Evolutionary conservation across 2,797 vertebrate species (phyloP).

Genomic region (Benthosema pterotum): DNA sequence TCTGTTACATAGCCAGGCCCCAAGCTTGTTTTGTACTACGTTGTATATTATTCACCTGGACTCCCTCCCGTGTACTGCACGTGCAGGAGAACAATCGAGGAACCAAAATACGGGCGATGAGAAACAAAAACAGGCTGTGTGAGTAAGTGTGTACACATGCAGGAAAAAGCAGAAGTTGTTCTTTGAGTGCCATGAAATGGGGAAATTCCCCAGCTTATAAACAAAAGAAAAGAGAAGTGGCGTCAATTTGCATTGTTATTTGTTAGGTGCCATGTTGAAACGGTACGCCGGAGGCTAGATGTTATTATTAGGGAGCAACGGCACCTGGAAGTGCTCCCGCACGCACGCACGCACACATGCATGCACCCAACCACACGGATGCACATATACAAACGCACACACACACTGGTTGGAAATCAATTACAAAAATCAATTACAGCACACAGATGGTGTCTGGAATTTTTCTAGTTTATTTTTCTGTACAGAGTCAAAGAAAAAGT

Average conservation of each 20-base stretch:
- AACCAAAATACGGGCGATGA: constrained; percentile 44
- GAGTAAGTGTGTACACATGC: background rate
- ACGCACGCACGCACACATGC: constrained; percentile 51
- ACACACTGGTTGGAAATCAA: no score
- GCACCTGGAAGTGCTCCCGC: constrained; percentile 26
- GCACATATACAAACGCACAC: no score
- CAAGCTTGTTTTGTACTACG: constrained; percentile 19
- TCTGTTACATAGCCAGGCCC: constrained; percentile 8
- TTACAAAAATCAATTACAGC: no score
- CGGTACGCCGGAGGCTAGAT: constrained; percentile 37
- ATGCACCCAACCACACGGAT: constrained; percentile 4
- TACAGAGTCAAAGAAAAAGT: no score
- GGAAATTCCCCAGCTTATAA: constrained; percentile 58
- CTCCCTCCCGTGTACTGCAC: constrained; percentile 20
- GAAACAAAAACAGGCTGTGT: constrained; percentile 29
- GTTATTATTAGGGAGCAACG: constrained; percentile 22
- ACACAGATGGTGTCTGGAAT: background rate
- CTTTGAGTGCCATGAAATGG: constrained; percentile 36
- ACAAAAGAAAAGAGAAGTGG: constrained; percentile 72
- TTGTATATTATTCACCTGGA: constrained; percentile 54
- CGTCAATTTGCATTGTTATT: constrained; percentile 61
- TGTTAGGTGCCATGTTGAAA: constrained; percentile 45
- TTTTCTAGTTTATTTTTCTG: background rate
- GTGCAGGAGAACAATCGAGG: constrained; percentile 24
- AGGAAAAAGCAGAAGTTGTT: constrained; percentile 73